Percentiles rank a stretch among this genome's conserved stretches.
These are phyloP conservation scores for Sarcophaga rosellei DNA, from an alignment of 2,888 invertebrate genomes.

Conservation along the genomic window DNA sequence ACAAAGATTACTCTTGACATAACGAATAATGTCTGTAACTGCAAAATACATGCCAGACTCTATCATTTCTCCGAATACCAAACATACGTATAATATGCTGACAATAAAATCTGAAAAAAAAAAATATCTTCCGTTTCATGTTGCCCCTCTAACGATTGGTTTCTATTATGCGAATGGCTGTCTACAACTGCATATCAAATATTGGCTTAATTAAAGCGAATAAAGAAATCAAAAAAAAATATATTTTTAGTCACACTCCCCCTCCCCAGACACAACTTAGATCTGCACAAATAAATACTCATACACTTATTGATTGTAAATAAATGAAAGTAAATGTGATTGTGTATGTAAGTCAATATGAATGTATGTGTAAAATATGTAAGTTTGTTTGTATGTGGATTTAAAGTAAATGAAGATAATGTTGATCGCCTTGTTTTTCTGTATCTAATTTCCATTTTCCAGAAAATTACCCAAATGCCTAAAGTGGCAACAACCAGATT, in stretches of 20 bases:
- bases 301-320: no score
- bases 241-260: background rate
- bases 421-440: background rate
- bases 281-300: no score
- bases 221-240: background rate
- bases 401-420: conserved; percentile 13
- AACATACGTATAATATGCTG: conserved; percentile 21
- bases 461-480: conserved; percentile 34
- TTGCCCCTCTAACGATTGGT: background rate
- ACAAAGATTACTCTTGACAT: no score
- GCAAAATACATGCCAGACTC: background rate
- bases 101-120: conserved; percentile 29
- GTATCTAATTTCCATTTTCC: conserved; percentile 43
- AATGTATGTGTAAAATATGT: background rate
- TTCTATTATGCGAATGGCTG: background rate
- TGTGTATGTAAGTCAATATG: background rate
- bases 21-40: no score
- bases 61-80: background rate
- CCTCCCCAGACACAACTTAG: no score
- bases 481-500: background rate
- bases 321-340: background rate
- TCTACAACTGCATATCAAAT: conserved; percentile 25
- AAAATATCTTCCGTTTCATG: background rate
- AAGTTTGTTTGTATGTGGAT: conserved; percentile 7
- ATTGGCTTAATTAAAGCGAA: conserved; percentile 15